Percentiles rank a stretch among this genome's conserved stretches.
These are phyloP conservation scores for Plemyria rubiginata DNA, from an alignment of 2,888 invertebrate species.

Conservation along the genomic window DNA sequence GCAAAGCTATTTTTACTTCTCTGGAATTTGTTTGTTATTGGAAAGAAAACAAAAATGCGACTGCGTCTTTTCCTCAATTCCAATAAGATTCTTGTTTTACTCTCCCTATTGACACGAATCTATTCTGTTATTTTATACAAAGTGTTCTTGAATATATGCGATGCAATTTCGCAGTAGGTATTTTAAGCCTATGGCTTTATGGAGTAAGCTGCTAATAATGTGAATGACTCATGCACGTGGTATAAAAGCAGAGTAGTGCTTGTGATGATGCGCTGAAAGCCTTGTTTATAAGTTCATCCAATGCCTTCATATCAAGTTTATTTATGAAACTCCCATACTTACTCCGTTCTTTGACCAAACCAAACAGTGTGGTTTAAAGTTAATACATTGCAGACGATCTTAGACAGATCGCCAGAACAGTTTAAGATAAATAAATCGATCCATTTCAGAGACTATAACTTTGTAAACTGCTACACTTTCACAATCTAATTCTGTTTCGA, in stretches of 20 bases:
- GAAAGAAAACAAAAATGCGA: slow-evolving; percentile 1
- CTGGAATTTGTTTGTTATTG: too few species aligned
- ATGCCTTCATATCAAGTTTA: slow-evolving; percentile 16
- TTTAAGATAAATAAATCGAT: slow-evolving; percentile 30
- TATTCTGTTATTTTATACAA: slow-evolving; percentile 1
- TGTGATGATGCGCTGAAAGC: slow-evolving; percentile 1
- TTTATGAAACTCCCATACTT: slow-evolving; percentile 31
- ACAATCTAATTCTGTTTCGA: slow-evolving; percentile 30
- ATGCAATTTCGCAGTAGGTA: neutral
- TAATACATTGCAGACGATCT: slow-evolving; percentile 25
- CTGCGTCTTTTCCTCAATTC: neutral
- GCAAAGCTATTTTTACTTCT: neutral
- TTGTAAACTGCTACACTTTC: slow-evolving; percentile 31
- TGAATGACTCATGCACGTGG: slow-evolving; percentile 7
- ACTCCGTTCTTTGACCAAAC: slow-evolving; percentile 22
- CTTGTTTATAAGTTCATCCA: slow-evolving; percentile 9
- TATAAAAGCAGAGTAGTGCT: slow-evolving; percentile 1
- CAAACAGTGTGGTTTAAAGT: slow-evolving; percentile 23
- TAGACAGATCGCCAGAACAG: slow-evolving; percentile 28
- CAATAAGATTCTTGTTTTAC: neutral
- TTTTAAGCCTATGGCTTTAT: neutral
- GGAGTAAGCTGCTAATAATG: neutral
- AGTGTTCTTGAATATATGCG: too few species aligned
- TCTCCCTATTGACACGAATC: neutral
- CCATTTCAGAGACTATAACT: slow-evolving; percentile 17